These are phyloP conservation scores for Lysiphlebus fabarum DNA, from an alignment of 1,140 invertebrate genomes.

Conservation along the genomic window DNA sequence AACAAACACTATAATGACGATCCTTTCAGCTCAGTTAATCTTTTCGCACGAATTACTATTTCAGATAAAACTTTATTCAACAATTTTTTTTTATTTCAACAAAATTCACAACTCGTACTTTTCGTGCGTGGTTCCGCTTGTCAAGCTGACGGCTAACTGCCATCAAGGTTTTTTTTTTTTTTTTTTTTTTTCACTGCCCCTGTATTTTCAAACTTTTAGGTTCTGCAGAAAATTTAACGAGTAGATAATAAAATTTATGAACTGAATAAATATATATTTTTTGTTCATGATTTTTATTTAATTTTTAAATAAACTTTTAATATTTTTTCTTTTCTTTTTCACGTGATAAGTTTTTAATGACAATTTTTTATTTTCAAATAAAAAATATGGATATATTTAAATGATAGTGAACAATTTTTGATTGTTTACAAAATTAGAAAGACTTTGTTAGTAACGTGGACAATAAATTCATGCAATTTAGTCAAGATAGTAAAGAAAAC, in stretches of 20 bases:
- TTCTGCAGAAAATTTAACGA: background rate
- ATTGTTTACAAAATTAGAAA: no score
- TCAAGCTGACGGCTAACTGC: constrained; percentile 28
- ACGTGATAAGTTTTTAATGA: no score
- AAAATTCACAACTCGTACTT: background rate
- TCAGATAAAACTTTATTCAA: constrained; percentile 10
- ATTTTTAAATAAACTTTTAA: no score
- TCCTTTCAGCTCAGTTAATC: constrained; percentile 31
- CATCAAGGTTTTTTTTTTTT: constrained; percentile 8
- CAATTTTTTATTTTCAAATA: no score
- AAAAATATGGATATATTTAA: no score
- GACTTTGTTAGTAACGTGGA: background rate
- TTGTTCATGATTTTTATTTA: no score
- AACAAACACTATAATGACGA: constrained; percentile 17
- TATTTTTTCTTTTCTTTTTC: no score
- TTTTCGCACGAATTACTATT: constrained; percentile 25
- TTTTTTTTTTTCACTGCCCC: no score
- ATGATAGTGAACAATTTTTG: no score
- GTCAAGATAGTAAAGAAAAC: background rate
- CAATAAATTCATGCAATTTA: constrained; percentile 1
- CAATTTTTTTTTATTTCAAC: background rate
- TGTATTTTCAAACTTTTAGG: no score
- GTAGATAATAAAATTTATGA: background rate
- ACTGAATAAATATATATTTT: background rate
- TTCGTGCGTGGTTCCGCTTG: constrained; percentile 27